Evolutionary conservation across 2,888 invertebrate species (phyloP).

Genomic region (Temnothorax unifasciatus): DNA sequence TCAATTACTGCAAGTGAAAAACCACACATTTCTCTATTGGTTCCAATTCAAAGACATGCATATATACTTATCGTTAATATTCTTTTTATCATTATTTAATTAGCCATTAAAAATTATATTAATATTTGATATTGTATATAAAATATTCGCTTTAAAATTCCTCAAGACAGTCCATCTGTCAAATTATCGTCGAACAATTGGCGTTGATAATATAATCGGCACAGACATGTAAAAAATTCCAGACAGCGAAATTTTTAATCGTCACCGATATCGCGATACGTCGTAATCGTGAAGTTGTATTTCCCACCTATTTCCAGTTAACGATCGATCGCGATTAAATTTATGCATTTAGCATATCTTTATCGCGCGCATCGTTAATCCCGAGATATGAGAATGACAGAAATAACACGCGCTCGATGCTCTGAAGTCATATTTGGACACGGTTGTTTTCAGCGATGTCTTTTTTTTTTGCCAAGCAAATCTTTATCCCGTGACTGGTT

Average conservation of each 20-base stretch:
- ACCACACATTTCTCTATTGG: not conserved
- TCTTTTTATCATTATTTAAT: not conserved
- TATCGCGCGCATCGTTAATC: slow-evolving; percentile 3
- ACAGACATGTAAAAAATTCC: not conserved
- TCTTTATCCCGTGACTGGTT: not conserved
- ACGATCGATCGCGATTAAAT: not conserved
- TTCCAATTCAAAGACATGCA: not conserved
- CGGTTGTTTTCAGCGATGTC: not conserved
- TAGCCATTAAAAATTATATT: not conserved
- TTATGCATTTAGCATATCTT: not conserved
- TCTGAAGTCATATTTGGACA: not conserved
- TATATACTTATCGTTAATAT: slow-evolving; percentile 8
- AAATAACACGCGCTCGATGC: not conserved
- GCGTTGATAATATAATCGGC: not conserved
- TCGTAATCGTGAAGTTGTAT: not conserved
- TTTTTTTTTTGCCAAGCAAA: not conserved
- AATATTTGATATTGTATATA: not conserved
- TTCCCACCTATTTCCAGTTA: not conserved
- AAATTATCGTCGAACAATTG: not conserved
- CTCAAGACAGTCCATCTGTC: not conserved
- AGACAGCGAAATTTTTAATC: not conserved
- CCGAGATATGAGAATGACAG: not conserved
- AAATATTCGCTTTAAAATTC: not conserved
- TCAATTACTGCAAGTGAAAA: not conserved
- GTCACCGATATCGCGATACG: not conserved